A percentile compares a stretch with the other conserved stretches of the same genome.
phyloP scores from a whole-genome alignment of 2,888 invertebrate species.

The Epistrophella euchroma region DNA sequence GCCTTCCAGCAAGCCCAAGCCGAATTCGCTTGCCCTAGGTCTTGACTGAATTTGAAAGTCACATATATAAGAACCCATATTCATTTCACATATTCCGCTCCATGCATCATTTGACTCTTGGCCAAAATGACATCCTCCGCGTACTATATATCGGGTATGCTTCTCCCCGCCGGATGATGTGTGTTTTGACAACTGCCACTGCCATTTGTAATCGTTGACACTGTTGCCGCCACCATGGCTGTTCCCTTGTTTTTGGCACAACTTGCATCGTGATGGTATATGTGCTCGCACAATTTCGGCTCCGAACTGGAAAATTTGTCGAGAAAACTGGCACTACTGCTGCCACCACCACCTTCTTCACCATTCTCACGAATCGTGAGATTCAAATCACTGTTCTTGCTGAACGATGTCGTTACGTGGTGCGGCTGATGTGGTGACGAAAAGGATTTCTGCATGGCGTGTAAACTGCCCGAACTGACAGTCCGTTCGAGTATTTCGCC shows the following conservation, averaged over 20 bases:
- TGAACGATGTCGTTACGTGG: conserved; percentile 82
- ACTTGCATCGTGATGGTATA: conserved; percentile 83
- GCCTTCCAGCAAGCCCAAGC: background rate
- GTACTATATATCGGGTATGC: conserved; percentile 83
- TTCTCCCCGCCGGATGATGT: conserved; percentile 64
- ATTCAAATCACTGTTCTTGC: conserved; percentile 82
- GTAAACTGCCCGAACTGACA: conserved; percentile 90
- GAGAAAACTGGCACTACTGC: conserved; percentile 77
- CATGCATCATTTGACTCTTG: conserved; percentile 79
- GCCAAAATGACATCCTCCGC: conserved; percentile 83
- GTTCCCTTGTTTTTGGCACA: conserved; percentile 83
- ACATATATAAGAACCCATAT: conserved; percentile 30
- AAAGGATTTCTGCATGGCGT: conserved; percentile 86
- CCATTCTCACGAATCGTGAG: conserved; percentile 77
- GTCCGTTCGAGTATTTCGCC: conserved; percentile 92
- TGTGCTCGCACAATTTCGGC: conserved; percentile 83
- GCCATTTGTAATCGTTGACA: conserved; percentile 61
- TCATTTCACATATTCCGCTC: conserved; percentile 69
- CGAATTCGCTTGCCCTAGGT: background rate
- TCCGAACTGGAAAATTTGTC: conserved; percentile 83
- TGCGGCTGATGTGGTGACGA: conserved; percentile 78
- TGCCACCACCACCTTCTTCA: conserved; percentile 57
- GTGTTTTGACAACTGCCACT: conserved; percentile 72
- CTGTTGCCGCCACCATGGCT: conserved; percentile 65
- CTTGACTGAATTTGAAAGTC: conserved; percentile 24